Conservation (phyloP, 1,140 invertebrate genomes). For the Dryas iulia region DNA sequence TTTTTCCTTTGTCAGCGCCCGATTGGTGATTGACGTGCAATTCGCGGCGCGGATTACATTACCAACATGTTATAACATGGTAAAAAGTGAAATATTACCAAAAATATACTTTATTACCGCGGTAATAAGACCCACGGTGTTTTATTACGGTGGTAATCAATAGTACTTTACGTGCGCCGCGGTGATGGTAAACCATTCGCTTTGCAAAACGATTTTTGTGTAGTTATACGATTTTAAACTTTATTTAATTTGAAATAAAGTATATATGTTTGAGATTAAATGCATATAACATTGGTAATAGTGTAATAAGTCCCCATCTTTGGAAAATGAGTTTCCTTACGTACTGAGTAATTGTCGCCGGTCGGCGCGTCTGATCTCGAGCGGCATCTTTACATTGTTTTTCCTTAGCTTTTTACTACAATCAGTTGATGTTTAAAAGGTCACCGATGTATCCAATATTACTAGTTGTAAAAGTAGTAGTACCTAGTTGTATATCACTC, state of each 20-base stretch:
- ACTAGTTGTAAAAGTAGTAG: too few relatives aligned
- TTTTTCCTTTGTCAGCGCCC: constrained; percentile 74
- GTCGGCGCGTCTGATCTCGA: constrained; percentile 58
- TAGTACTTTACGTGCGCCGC: constrained; percentile 6
- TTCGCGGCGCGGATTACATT: constrained; percentile 61
- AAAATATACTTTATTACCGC: constrained; percentile 17
- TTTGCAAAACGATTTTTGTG: constrained; percentile 10
- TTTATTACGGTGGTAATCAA: constrained; percentile 1
- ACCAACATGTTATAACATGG: neutral
- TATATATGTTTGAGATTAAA: neutral
- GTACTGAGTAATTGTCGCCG: constrained; percentile 56
- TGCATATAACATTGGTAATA: constrained; percentile 22
- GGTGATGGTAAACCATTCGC: constrained; percentile 29
- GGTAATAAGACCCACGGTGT: constrained; percentile 12
- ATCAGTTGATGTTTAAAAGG: neutral
- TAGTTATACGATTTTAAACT: constrained; percentile 11
- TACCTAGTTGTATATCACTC: neutral
- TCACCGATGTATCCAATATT: neutral
- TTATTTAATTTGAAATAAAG: constrained; percentile 2
- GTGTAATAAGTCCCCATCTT: constrained; percentile 69
- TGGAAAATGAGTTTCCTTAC: constrained; percentile 77
- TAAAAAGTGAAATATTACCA: neutral
- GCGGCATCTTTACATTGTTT: constrained; percentile 75
- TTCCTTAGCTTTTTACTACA: constrained; percentile 35
- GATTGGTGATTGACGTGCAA: constrained; percentile 72